Evolutionary conservation across 2,113 vertebrate species (phyloP).

Genomic region (Cyprinus carpio): DNA sequence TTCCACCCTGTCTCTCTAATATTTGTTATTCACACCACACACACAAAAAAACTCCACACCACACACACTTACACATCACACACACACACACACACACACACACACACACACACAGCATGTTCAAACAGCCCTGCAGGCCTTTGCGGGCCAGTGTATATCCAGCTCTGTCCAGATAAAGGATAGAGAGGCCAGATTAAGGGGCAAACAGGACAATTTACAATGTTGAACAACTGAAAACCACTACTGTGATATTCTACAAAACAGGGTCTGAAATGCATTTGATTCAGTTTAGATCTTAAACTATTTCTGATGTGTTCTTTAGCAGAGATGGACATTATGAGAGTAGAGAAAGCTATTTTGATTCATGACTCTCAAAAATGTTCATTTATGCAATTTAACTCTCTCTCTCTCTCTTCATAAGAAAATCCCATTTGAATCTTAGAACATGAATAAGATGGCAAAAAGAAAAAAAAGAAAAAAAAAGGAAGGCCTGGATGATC

Average conservation of each 20-base stretch:
- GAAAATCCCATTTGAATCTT: background rate
- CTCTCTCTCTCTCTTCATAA: background rate
- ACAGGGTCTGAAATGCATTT: too few relatives aligned
- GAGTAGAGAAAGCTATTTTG: too few relatives aligned
- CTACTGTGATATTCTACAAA: too few relatives aligned
- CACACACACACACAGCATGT: conserved; percentile 3
- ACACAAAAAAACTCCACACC: conserved; percentile 9
- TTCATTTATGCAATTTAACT: background rate
- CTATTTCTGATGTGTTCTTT: too few relatives aligned
- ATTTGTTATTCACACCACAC: conserved; percentile 37
- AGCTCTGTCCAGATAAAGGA: conserved; percentile 7
- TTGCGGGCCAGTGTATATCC: background rate
- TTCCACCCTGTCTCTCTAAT: conserved; percentile 19
- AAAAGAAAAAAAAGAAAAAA: background rate
- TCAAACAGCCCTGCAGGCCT: conserved; percentile 12
- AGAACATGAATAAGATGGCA: background rate
- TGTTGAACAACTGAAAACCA: background rate
- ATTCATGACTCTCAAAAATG: background rate
- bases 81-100: background rate
- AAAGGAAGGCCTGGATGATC: background rate
- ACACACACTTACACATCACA: background rate
- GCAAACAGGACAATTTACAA: background rate
- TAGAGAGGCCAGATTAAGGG: conserved; percentile 8
- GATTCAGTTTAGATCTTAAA: too few relatives aligned
- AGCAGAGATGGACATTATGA: too few relatives aligned